These are phyloP conservation scores for Orius insidiosus DNA, from an alignment of 1,140 invertebrate species.

Conservation along the genomic window DNA sequence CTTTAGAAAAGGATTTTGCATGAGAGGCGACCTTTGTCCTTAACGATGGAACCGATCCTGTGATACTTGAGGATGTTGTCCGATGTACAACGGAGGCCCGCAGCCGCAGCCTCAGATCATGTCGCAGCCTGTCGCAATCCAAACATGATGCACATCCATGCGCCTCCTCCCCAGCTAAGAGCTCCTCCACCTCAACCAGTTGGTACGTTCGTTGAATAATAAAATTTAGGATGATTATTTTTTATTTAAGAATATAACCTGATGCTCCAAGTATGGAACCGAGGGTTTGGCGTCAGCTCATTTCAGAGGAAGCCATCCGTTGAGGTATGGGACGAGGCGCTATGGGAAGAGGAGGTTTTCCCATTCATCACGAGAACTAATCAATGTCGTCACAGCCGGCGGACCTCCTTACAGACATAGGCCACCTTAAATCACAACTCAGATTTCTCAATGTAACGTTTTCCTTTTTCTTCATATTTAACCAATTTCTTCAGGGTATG, in stretches of 20 bases:
- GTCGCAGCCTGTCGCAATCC: constrained; percentile 24
- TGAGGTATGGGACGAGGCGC: constrained; percentile 2
- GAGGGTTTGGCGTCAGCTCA: constrained; percentile 30
- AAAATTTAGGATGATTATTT: no score
- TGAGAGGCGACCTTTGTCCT: constrained; percentile 84
- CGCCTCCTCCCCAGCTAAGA: constrained; percentile 30
- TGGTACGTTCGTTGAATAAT: no score
- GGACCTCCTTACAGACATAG: constrained; percentile 17
- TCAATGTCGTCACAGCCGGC: constrained; percentile 24
- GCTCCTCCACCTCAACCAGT: constrained; percentile 26
- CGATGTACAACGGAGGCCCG: constrained; percentile 20
- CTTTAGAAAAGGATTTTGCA: constrained; percentile 80
- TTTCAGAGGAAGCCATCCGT: constrained; percentile 4
- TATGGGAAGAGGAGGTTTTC: constrained; percentile 11
- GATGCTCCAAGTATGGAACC: constrained; percentile 60
- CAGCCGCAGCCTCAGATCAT: constrained; percentile 23
- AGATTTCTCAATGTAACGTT: background rate
- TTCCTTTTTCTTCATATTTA: constrained; percentile 3
- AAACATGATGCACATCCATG: constrained; percentile 24
- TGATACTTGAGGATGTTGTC: constrained; percentile 70
- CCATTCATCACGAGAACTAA: constrained; percentile 25
- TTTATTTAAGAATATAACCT: constrained; percentile 86
- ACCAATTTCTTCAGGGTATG: constrained; percentile 8
- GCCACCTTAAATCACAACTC: constrained; percentile 5
- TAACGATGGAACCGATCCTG: constrained; percentile 89